Conservation (phyloP, 30 jellyfish, hydroid and myxozoan genomes). For the Aurelia sp. region DNA sequence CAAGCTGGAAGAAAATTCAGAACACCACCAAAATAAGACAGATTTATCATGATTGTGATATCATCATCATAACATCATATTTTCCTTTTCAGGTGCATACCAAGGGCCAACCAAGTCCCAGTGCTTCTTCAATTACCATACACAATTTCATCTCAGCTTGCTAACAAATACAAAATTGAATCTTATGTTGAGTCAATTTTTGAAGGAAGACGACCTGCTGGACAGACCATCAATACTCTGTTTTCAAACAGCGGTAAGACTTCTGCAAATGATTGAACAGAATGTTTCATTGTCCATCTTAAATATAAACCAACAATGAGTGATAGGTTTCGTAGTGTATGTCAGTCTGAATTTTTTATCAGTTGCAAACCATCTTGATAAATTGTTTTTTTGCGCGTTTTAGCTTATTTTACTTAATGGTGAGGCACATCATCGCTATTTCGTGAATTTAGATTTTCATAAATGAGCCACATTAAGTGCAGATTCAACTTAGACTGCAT, state of each 20-base stretch:
- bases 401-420: no score
- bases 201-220: conserved; percentile 49
- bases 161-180: conserved; percentile 45
- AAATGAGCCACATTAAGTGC: no score
- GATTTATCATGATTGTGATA: neutral
- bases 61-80: neutral
- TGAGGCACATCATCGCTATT: no score
- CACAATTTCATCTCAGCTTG: conserved; percentile 14
- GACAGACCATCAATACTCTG: conserved; percentile 30
- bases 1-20: no score
- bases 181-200: conserved; percentile 43
- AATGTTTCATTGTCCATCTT: neutral
- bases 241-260: conserved; percentile 29
- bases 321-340: no score
- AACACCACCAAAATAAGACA: no score
- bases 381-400: no score
- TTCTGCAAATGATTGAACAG: neutral
- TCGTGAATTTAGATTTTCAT: no score
- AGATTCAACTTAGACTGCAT: no score
- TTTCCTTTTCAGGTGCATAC: conserved; percentile 58
- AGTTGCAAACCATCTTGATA: no score
- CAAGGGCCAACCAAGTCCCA: conserved; percentile 67
- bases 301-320: no score
- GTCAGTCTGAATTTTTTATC: no score
- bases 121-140: conserved; percentile 50